Base-by-base conservation (phyloP, 1,140 invertebrate species). In the Hyphantria cunea region DNA sequence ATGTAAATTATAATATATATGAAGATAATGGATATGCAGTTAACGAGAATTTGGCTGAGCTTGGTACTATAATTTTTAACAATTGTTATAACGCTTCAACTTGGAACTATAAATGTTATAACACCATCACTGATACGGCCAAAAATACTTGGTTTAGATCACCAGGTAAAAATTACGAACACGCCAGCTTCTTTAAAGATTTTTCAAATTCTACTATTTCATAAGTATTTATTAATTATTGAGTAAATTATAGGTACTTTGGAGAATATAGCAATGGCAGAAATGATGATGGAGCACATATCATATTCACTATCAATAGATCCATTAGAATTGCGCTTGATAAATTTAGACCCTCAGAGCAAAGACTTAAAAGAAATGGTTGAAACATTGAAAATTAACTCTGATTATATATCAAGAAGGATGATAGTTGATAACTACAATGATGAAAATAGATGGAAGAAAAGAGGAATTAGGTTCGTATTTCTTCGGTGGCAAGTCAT, bases 241-340 rank as follows among this genome's bases (percentile, higher is more conserved):
- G 5, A 25, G 17, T 25, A 17, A 25, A 51, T 56, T 48, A 8
- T 58, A 94, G 94, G 94, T 17, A 92, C 93, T 0, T 86, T 93
- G 6, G 95, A 96, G 86, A 93, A 83, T 11, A 82, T 95, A 10
- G 93, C 92, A 14, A 91, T 94, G 70, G 93, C 94, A 13, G 97
- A 98, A 83, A 92, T 92, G 32, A 93, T 98, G 13, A 96, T 98
- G 93, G 96, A 98, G 72, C 95, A 96, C 76, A 94, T 97, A 64
- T 93, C 95, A 0, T 92, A 92, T 54, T 90, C 84, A 49, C 74
- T 95, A 10, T 91, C 92, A 0, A 90, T 93, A 66, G 96, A 97
- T 89, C 94, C 96, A 0, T 54, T 94, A 0, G 92, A 95, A 61
- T 92, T 96, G 0, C 91, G 93, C 52, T 71, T 93, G 42, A 82